phyloP scores from a whole-genome alignment of 2,888 invertebrate species.

The Odontothrips loti region DNA sequence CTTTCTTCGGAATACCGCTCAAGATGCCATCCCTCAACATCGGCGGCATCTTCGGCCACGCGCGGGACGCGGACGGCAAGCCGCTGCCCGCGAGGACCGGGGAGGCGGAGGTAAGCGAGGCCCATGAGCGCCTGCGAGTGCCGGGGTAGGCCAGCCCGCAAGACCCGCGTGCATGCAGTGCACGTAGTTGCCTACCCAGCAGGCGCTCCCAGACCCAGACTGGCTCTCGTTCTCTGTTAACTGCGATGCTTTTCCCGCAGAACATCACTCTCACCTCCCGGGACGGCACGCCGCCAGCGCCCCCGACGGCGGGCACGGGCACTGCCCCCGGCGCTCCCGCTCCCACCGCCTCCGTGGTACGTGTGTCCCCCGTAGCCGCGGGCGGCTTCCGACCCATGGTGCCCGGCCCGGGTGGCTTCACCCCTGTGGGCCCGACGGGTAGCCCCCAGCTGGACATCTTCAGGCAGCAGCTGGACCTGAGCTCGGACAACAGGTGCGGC shows the following conservation, averaged over 20 bases:
- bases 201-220: not conserved
- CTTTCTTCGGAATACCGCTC: constrained; percentile 3
- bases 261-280: not conserved
- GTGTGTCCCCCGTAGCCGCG: not conserved
- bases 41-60: constrained; percentile 18
- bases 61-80: constrained; percentile 8
- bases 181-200: not conserved
- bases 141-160: too few species aligned
- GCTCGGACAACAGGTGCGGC: not conserved
- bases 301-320: not conserved
- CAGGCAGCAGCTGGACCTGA: not conserved
- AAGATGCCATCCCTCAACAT: constrained; percentile 19
- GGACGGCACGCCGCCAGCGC: not conserved
- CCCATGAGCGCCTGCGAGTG: not conserved
- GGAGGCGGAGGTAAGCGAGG: not conserved
- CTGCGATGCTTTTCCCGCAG: not conserved
- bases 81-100: not conserved
- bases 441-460: constrained; percentile 8
- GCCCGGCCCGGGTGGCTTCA: not conserved
- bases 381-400: not conserved
- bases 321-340: not conserved
- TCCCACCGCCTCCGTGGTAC: not conserved
- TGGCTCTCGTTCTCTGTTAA: not conserved
- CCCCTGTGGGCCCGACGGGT: not conserved
- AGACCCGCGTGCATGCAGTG: too few species aligned